Evolutionary conservation across 2,113 vertebrate genomes (phyloP).

Genomic region (Peromyscus californicus): DNA sequence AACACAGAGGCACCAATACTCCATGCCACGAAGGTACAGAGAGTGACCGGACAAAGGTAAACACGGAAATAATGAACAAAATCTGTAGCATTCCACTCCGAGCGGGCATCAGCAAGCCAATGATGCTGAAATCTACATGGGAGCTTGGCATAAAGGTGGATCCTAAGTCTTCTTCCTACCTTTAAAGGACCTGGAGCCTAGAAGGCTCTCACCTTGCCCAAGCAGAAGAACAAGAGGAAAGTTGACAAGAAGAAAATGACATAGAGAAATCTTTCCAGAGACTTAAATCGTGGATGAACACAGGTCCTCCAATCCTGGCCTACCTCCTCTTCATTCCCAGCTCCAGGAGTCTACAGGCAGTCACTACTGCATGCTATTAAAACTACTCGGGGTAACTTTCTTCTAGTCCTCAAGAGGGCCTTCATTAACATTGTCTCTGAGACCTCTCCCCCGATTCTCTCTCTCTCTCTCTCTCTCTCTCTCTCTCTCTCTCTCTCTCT

Average conservation of each 20-base stretch:
- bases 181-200: background rate
- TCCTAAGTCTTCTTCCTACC: background rate
- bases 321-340: background rate
- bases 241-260: background rate
- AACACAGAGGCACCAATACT: conserved; percentile 70
- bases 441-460: background rate
- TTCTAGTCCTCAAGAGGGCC: background rate
- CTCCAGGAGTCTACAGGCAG: background rate
- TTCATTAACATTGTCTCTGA: background rate
- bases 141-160: background rate
- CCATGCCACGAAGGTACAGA: conserved; percentile 45
- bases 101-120: background rate
- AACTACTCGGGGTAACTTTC: background rate
- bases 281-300: background rate
- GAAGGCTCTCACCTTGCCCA: background rate
- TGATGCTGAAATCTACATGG: background rate
- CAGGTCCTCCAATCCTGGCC: accelerated
- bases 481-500: too few species aligned
- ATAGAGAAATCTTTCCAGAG: background rate
- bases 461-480: too few species aligned
- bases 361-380: background rate
- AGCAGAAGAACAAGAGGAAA: background rate
- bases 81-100: background rate
- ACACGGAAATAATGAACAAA: conserved; percentile 52
- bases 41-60: background rate